A percentile compares a stretch with the other conserved stretches of the same genome.
These are phyloP conservation scores for Callitettix versicolor DNA, from an alignment of 1,140 invertebrate genomes.

Conservation along the genomic window DNA sequence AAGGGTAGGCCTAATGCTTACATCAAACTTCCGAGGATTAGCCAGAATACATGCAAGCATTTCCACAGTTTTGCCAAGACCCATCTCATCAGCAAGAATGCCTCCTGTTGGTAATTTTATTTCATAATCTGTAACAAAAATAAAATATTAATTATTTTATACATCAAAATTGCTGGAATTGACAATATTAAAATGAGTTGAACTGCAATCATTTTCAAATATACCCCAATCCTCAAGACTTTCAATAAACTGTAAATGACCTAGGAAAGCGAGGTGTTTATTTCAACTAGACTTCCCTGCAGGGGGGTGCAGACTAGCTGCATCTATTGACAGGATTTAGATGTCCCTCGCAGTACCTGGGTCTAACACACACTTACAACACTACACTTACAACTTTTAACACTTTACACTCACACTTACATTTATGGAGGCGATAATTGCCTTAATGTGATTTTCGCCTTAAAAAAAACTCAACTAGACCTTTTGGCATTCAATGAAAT, in stretches of 20 bases:
- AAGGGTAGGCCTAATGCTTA: not conserved
- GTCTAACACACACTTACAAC: no score
- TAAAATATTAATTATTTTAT: constrained; percentile 3
- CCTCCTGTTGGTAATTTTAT: constrained; percentile 46
- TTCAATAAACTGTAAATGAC: not conserved
- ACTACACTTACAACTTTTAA: no score
- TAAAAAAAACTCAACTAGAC: not conserved
- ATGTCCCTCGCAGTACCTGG: no score
- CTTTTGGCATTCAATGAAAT: not conserved
- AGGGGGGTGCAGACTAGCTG: no score
- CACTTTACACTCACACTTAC: no score
- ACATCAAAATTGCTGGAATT: not conserved
- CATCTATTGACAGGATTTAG: no score
- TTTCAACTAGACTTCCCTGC: not conserved
- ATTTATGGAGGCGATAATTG: no score
- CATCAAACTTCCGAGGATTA: constrained; percentile 36
- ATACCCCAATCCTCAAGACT: not conserved
- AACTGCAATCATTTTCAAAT: not conserved
- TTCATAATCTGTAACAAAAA: constrained; percentile 8
- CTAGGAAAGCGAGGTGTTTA: not conserved
- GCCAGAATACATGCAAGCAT: constrained; percentile 54
- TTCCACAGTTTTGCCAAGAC: constrained; percentile 73
- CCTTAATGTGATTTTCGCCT: no score
- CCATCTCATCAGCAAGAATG: constrained; percentile 78
- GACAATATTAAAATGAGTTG: not conserved